Conservation (phyloP, 2,113 vertebrate genomes). For the Todiramphus chloris region DNA sequence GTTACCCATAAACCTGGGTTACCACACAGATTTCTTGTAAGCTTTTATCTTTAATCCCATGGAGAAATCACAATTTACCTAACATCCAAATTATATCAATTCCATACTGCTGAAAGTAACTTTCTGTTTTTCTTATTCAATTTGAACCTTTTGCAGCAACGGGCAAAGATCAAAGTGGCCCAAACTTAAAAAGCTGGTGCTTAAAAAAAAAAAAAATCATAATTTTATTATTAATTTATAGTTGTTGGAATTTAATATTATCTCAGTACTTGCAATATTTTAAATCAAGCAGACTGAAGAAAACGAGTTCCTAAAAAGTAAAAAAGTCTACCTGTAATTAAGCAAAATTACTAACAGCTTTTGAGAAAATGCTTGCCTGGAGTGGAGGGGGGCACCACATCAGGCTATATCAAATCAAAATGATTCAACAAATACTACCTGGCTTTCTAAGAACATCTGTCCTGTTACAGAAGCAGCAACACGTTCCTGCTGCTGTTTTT, state of each 20-base stretch:
- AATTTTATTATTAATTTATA: neutral
- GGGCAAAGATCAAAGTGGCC: neutral
- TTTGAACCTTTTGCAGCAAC: neutral
- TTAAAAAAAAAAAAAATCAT: neutral
- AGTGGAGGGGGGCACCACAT: neutral
- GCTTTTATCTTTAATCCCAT: neutral
- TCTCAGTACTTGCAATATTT: neutral
- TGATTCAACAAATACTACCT: slow-evolving; percentile 74
- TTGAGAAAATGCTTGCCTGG: neutral
- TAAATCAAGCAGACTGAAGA: neutral
- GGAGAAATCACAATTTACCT: neutral
- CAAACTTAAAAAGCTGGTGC: neutral
- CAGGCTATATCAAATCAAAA: neutral
- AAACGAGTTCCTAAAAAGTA: neutral
- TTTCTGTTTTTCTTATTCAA: neutral
- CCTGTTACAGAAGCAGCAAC: slow-evolving; percentile 90
- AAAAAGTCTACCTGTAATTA: neutral
- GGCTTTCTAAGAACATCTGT: slow-evolving; percentile 96
- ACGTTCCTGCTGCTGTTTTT: slow-evolving; percentile 91
- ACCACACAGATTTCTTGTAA: neutral
- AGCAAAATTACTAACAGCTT: neutral
- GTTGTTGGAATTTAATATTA: neutral
- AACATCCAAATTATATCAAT: neutral
- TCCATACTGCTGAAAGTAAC: neutral
- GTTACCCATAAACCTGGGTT: neutral